Evolutionary conservation across 2,888 invertebrate species (phyloP), one percentile per base, ranked within the genome.

Genomic region (Bombyx huttoni): DNA sequence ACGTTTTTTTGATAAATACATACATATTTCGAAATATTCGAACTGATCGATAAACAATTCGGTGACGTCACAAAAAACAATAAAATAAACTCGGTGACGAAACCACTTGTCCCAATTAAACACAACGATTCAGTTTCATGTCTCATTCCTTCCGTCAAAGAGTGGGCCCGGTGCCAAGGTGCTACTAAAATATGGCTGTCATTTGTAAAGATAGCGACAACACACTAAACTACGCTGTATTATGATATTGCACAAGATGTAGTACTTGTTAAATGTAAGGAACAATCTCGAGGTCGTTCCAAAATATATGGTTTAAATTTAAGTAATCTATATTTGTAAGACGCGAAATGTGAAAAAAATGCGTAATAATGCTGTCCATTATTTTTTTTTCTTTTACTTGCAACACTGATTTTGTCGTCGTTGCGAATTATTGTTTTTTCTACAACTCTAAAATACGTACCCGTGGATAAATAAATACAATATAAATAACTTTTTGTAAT

Each of bases 121-220:
- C 61, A 60, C 59, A 60, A 61, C 63, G 63, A 64, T 70, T 67
- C 66, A 63, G 63, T 54, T 57, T 61, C 59, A 55, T 51, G 59
- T 67, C 69, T 69, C 67, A 68, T 73, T 71, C 67, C 71, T 74
- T 75, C 75, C 74, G 73, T 72, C 75, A 75, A 72, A 70, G 60
- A 60, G 54, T 75, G 77, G 85, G 83, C 70, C 50, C 51, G n/a
- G 46, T 77, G 85, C 85, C 85, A 85, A 73, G 57, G 51, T 56
- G 61, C 62, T 62, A 56, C 58, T 67, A 69, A 73, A 72, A 73
- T 73, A 77, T 72, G 64, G 65, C 67, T 66, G 70, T 73, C 73
- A 68, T 63, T 67, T 65, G 67, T 64, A 68, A 61, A 59, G 63
- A 65, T 64, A 65, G 62, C 60, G 51, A 52, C 58, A 58, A 61